phyloP scores from a whole-genome alignment of 1,140 invertebrate species.

The Penaeus indicus region DNA sequence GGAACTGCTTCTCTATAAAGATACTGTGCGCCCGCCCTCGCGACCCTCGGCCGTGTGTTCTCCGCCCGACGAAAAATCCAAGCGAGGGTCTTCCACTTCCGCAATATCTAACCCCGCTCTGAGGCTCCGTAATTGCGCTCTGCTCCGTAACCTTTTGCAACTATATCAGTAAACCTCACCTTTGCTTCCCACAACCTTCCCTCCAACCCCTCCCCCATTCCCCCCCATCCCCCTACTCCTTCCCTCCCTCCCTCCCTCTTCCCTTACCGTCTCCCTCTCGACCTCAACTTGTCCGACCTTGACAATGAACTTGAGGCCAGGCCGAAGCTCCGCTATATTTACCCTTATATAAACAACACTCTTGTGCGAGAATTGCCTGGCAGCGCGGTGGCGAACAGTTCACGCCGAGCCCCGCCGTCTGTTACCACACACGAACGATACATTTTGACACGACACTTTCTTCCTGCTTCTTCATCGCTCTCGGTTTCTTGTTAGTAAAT shows the following conservation, averaged over 20 bases:
- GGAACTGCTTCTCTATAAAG: too few relatives aligned
- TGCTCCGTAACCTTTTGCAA: background rate
- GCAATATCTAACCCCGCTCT: too few relatives aligned
- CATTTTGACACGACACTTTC: conserved; percentile 39
- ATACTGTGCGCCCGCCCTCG: too few relatives aligned
- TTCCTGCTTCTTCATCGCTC: conserved; percentile 30
- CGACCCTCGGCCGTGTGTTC: too few relatives aligned
- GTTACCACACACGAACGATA: conserved; percentile 54
- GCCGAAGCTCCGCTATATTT: conserved; percentile 36
- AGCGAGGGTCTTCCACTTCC: too few relatives aligned
- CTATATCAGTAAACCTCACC: background rate
- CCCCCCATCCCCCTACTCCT: conserved; percentile 9
- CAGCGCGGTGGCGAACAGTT: conserved; percentile 23
- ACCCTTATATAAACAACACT: conserved; percentile 14
- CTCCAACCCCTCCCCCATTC: background rate
- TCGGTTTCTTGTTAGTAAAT: background rate
- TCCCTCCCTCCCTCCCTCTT: conserved; percentile 15
- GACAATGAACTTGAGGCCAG: conserved; percentile 55
- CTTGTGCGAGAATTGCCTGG: conserved; percentile 29
- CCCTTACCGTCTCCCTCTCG: conserved; percentile 35
- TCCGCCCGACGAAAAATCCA: too few relatives aligned
- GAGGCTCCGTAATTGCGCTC: conserved; percentile 1
- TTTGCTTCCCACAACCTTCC: background rate
- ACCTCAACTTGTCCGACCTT: conserved; percentile 56
- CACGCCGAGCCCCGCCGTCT: conserved; percentile 48